phyloP scores from a whole-genome alignment of 2,888 invertebrate species.

The Lycaena phlaeas region DNA sequence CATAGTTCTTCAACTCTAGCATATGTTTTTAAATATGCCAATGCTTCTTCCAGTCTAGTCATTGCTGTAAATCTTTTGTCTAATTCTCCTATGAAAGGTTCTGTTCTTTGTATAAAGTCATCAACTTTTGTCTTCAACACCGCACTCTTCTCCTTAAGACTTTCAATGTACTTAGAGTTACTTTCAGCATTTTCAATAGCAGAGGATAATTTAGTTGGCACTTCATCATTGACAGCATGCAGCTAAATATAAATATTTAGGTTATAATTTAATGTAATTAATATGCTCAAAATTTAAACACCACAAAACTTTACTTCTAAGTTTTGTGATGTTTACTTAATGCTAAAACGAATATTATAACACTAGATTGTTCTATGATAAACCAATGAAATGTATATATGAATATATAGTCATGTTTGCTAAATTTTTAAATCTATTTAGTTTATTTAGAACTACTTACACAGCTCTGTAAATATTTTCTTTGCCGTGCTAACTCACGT shows the following conservation, averaged over 20 bases:
- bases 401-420: too few species aligned
- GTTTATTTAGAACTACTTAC: too few species aligned
- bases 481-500: slow-evolving; percentile 35
- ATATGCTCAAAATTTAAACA: too few species aligned
- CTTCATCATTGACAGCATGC: slow-evolving; percentile 74
- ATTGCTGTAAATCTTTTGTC: slow-evolving; percentile 57
- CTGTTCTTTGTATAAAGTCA: slow-evolving; percentile 45
- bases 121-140: slow-evolving; percentile 47
- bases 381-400: too few species aligned
- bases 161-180: slow-evolving; percentile 61
- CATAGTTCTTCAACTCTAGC: slow-evolving; percentile 81
- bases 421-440: too few species aligned
- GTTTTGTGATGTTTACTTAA: too few species aligned
- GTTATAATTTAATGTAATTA: too few species aligned
- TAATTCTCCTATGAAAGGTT: slow-evolving; percentile 56
- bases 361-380: too few species aligned
- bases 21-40: slow-evolving; percentile 79
- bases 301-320: too few species aligned
- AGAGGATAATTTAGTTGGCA: slow-evolving; percentile 76
- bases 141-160: slow-evolving; percentile 59
- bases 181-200: slow-evolving; percentile 76
- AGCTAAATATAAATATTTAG: slow-evolving; percentile 63
- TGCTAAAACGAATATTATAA: too few species aligned
- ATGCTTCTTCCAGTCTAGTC: slow-evolving; percentile 68
- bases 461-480: slow-evolving; percentile 37